Percentiles rank a stretch among this genome's conserved stretches.
Conservation (phyloP, 2,797 vertebrate genomes). For the Rhinichthys osculus region DNA sequence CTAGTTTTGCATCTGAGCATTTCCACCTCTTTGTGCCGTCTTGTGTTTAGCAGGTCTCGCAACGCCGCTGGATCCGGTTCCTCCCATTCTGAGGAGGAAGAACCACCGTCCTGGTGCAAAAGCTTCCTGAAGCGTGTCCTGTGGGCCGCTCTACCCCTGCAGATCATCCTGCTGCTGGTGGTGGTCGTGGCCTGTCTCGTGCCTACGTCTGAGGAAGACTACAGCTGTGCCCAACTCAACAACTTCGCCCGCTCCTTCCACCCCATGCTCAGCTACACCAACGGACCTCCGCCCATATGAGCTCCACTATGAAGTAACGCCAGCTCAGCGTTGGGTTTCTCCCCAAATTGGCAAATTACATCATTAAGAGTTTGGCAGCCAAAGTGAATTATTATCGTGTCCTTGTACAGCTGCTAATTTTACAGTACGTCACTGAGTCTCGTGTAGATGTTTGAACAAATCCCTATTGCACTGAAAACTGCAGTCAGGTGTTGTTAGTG, state of each 20-base stretch:
- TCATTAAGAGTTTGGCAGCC: slow-evolving; percentile 44
- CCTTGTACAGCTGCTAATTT: slow-evolving; percentile 64
- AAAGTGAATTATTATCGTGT: slow-evolving; percentile 59
- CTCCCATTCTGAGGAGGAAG: slow-evolving; percentile 89
- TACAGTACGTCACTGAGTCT: slow-evolving; percentile 51
- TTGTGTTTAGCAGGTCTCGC: slow-evolving; percentile 75
- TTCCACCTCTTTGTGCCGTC: slow-evolving; percentile 48
- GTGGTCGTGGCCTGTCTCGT: slow-evolving; percentile 88
- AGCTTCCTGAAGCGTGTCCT: slow-evolving; percentile 87
- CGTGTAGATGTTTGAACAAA: slow-evolving; percentile 66
- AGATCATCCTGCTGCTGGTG: slow-evolving; percentile 87
- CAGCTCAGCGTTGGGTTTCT: slow-evolving; percentile 7
- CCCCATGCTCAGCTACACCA: slow-evolving; percentile 93
- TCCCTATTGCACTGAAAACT: slow-evolving; percentile 58
- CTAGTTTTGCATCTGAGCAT: slow-evolving; percentile 11
- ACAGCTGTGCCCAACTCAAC: slow-evolving; percentile 90
- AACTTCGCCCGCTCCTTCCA: slow-evolving; percentile 95
- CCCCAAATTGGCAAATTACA: slow-evolving; percentile 19
- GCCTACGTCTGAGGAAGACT: slow-evolving; percentile 89
- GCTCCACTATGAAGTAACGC: background rate
- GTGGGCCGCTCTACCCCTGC: slow-evolving; percentile 89
- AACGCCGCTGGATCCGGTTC: slow-evolving; percentile 94
- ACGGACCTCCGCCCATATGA: slow-evolving; percentile 94
- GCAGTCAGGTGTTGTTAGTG: slow-evolving; percentile 52
- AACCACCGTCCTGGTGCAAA: slow-evolving; percentile 30